Evolutionary conservation across 2,888 invertebrate genomes (phyloP).

Genomic region (Andricus quercusramuli): DNA sequence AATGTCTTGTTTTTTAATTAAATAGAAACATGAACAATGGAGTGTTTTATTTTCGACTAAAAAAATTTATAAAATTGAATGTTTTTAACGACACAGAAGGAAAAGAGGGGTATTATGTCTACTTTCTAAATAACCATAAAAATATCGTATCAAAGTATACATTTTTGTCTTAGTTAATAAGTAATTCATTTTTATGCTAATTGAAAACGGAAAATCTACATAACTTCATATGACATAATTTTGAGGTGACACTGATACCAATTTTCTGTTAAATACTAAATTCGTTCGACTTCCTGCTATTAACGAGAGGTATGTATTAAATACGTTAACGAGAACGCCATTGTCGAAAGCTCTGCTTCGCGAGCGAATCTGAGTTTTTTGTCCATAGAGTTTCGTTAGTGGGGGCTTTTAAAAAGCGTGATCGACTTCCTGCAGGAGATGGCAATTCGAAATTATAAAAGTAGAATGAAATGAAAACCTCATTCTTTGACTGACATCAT

Average conservation of each 20-base stretch:
- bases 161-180: too few relatives aligned
- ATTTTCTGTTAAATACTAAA: background rate
- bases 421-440: constrained; percentile 43
- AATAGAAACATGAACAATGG: too few relatives aligned
- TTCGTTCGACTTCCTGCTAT: constrained; percentile 8
- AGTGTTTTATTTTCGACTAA: too few relatives aligned
- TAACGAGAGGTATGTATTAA: constrained; percentile 45
- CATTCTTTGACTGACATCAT: constrained; percentile 45
- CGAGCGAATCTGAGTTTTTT: constrained; percentile 39
- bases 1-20: too few relatives aligned
- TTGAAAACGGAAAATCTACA: background rate
- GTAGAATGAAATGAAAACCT: constrained; percentile 48
- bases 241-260: background rate
- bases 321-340: constrained; percentile 44
- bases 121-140: too few relatives aligned
- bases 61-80: too few relatives aligned
- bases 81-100: too few relatives aligned
- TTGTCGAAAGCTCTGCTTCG: constrained; percentile 45
- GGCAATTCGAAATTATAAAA: constrained; percentile 47
- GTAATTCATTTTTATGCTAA: background rate
- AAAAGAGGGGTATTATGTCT: too few relatives aligned
- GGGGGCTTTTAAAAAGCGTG: constrained; percentile 38
- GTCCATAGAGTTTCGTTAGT: constrained; percentile 38
- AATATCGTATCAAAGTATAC: too few relatives aligned
- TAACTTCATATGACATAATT: background rate